A percentile compares a stretch with the other conserved stretches of the same genome.
phyloP scores from a whole-genome alignment of 2,888 invertebrate genomes.

The Syrista parreyssii region DNA sequence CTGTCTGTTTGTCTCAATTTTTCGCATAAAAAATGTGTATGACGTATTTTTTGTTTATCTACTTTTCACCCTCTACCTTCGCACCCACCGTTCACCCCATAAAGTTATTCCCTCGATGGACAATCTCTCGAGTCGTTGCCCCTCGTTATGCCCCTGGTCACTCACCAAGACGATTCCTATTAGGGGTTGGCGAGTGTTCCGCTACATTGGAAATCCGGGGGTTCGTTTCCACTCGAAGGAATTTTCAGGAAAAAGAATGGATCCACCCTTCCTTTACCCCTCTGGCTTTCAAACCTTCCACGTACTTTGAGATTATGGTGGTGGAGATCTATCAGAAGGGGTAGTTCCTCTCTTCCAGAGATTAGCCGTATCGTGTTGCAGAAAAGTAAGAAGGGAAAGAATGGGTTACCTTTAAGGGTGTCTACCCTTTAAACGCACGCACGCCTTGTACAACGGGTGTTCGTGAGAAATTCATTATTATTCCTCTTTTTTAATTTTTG shows the following conservation, averaged over 20 bases:
- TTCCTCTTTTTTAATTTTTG: background rate
- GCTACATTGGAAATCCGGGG: background rate
- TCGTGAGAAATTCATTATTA: background rate
- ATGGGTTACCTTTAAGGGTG: background rate
- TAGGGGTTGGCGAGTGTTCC: background rate
- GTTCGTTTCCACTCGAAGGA: background rate
- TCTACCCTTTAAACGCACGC: background rate
- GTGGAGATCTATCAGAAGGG: background rate
- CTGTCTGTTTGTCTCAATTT: background rate
- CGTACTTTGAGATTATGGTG: background rate
- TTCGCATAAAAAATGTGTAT: background rate
- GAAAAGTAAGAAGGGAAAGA: background rate
- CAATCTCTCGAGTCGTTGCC: background rate
- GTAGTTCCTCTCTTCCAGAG: background rate
- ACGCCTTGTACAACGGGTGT: background rate
- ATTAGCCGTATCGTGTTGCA: background rate
- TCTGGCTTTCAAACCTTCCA: background rate
- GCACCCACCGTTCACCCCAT: background rate
- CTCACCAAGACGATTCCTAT: background rate
- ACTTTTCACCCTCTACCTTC: background rate
- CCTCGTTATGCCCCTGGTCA: constrained; percentile 5
- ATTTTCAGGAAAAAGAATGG: background rate
- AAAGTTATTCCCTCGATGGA: background rate
- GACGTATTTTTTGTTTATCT: background rate
- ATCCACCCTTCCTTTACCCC: background rate